Evolutionary conservation across 2,888 invertebrate species (phyloP), one percentile per base, ranked within the genome.

Genomic region (Norana najaformis): DNA sequence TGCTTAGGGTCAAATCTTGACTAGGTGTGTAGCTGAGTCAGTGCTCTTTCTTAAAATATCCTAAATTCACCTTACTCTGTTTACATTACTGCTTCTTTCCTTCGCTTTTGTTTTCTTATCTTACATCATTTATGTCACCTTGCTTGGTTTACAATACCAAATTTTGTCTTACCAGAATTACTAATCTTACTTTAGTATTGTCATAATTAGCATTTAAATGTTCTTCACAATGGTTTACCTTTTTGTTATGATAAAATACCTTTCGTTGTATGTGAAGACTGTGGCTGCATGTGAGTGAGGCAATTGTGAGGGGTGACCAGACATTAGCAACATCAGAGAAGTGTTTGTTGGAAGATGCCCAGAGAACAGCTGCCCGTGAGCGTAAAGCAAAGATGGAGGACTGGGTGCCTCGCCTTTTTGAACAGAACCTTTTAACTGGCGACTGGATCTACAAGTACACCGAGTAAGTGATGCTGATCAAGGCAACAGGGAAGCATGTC

Each of bases 241-340:
- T n/a, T 69, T n/a, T 8, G n/a, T 16, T 1, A 30, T 69, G 69
- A 30, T 69, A 69, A 85, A 83, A 85, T 35, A 6, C 23, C 85
- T 85, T 36, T 16, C 23, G 35, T 85, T 85, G 85, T 37, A 20
- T 85, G 20, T 85, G 34, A 36, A 95, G 95, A 92, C 95, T 98
- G 1, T 98, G 98, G 98, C 95, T 96, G 85, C 96, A 96, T 92
- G 98, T 98, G 0, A 97, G 98, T 0, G 96, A 96, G 90, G 98
- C 98, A 0, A 97, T 98, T 92, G 94, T 95, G 37, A 96, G 96
- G 20, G 97, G 97, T 91, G 98, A 98, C 95, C 97, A 97, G 96
- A 96, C 96, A 41, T 96, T 96, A 2, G 98, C 98, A 0, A 98
- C 98, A 0, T 69, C 91, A 91, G 97, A 98, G 94, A 98, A 98